Base-by-base conservation (phyloP, 2,888 invertebrate species). In the Ophioninae sp. region DNA sequence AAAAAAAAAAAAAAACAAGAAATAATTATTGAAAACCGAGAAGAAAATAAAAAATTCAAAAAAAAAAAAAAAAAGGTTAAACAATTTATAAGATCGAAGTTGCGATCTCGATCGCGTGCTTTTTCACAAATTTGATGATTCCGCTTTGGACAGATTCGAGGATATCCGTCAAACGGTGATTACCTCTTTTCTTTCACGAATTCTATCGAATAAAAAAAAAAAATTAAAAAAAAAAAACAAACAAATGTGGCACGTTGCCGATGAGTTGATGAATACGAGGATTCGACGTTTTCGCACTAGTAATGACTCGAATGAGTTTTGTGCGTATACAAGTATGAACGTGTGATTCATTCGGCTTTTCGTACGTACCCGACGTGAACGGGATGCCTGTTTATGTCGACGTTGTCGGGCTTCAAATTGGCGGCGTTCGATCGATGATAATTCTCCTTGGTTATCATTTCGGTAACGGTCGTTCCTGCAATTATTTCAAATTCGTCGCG, bases 331-430 rank as follows among this genome's bases (percentile, higher is more conserved):
- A 76, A 30, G 81, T 72, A 81, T 56, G 37, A 23, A 72, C 67
- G 21, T 59, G 10, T 57, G 10, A 62, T 67, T 7, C 20, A 68
- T 0, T 77, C 57, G 70, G 8, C 21, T 73, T 0, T 68, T 64
- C 75, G 81, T 88, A 94, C 94, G 93, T 94, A 95, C 95, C 95
- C 95, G 87, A 95, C 94, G 89, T 95, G 95, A 75, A 95, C 94
- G 20, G 95, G 95, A 87, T 95, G 95, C 83, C 95, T 93, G 79
- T 94, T 94, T 86, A 95, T 95, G 88, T 94, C 94, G n/a, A 95
- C 93, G 91, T 95, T 95, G 88, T 95, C 95, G 6, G 94, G 93
- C 23, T 93, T 95, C 88, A 95, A 94, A 89, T 94, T 94, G 72
- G 93, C 94, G 17, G 94, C 94, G 62, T 91, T 92, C 70, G 92